Evolutionary conservation across 2,113 vertebrate species (phyloP).

Genomic region (Toxostoma redivivum): DNA sequence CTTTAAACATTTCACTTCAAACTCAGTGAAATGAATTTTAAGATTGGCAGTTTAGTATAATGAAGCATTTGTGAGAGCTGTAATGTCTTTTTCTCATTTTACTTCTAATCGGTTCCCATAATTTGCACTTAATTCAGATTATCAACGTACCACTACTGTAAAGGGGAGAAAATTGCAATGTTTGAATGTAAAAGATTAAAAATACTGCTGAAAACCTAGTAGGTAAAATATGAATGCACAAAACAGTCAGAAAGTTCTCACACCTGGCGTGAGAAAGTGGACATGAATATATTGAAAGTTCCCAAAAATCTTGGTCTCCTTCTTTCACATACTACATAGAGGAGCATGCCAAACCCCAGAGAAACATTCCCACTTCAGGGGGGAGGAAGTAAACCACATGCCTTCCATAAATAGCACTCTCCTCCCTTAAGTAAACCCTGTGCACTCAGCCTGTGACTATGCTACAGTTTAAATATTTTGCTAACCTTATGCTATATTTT

Average conservation of each 20-base stretch:
- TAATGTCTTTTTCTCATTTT: slow-evolving; percentile 4
- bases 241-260: slow-evolving; percentile 46
- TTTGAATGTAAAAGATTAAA: slow-evolving; percentile 27
- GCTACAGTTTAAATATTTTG: slow-evolving; percentile 38
- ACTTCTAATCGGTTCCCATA: background rate
- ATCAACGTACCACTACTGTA: background rate
- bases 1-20: slow-evolving; percentile 29
- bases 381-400: slow-evolving; percentile 50
- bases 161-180: background rate
- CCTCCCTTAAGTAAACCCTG: slow-evolving; percentile 57
- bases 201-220: slow-evolving; percentile 1
- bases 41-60: slow-evolving; percentile 35
- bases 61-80: slow-evolving; percentile 1
- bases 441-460: background rate
- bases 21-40: background rate
- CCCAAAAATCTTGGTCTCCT: slow-evolving; percentile 51
- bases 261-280: background rate
- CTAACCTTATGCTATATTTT: slow-evolving; percentile 11
- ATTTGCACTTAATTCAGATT: slow-evolving; percentile 21
- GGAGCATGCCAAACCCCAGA: slow-evolving; percentile 55
- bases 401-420: slow-evolving; percentile 68
- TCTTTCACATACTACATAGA: background rate
- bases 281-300: background rate
- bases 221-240: slow-evolving; percentile 35
- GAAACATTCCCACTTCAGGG: slow-evolving; percentile 43